Base-by-base conservation (phyloP, 2,797 vertebrate genomes). In the Dallia pectoralis region DNA sequence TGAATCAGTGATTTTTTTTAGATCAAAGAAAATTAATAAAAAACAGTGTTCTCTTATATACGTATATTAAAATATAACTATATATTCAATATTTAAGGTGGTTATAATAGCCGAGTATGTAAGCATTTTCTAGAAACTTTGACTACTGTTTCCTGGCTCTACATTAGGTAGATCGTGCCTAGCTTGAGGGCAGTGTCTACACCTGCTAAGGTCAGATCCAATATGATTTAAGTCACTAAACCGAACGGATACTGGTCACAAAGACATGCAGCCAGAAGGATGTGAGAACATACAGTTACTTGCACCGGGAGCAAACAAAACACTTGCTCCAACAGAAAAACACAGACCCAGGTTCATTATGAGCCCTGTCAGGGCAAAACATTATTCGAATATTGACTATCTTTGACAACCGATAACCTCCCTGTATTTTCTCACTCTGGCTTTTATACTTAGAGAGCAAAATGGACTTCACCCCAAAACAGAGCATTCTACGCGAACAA, bases 51-150 rank as follows among this genome's bases (percentile, higher is more conserved):
- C 91, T 93, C 93, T 93, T 93, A 93, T 93, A 93, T 93, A 92
- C 90, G 73, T 91, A 93, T 94, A 94, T 92, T 91, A 92, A 92
- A 90, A 94, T 93, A 93, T 93, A 93, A 92, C 90, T 93, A 93
- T 94, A 93, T 93, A 93, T 93, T 93, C 92, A 94, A 93, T 93
- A 94, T 94, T 92, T 93, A 94, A 93, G 91, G 92, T 94, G 92
- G 92, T 94, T 93, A 93, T 93, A 92, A 94, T 92, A 94, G 93
- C 93, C 93, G 89, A 93, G 92, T 93, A 94, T 94, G 93, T 94
- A 93, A 91, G 93, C 93, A 94, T 94, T 95, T 94, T 94, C 90
- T 95, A 95, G 91, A 94, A 92, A 93, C 91, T 92, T 94, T 94
- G 92, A 93, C 91, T 93, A 93, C 92, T 88, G 91, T 94, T 93